Percentiles rank a stretch among this genome's conserved stretches.
phyloP scores from a whole-genome alignment of 2,888 invertebrate genomes.

The Cylloceria caligata region DNA sequence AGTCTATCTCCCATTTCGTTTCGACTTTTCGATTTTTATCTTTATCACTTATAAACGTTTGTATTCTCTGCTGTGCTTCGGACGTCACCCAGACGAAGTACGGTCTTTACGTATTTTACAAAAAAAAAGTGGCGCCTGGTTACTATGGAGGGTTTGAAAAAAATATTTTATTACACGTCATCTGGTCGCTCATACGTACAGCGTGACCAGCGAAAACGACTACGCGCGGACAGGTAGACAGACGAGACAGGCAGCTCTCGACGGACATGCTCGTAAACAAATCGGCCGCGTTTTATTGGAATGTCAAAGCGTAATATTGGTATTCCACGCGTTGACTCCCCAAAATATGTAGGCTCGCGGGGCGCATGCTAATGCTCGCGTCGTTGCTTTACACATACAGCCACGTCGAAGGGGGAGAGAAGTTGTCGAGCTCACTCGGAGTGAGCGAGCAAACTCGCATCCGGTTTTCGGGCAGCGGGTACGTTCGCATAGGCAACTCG shows the following conservation, averaged over 20 bases:
- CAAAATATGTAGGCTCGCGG: conserved; percentile 84
- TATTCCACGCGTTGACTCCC: conserved; percentile 83
- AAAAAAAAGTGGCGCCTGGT: conserved; percentile 30
- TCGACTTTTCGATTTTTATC: too few relatives aligned
- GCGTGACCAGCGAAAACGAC: conserved; percentile 64
- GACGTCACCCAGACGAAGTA: not conserved
- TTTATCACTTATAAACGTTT: too few relatives aligned
- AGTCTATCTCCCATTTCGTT: too few relatives aligned
- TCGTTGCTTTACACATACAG: conserved; percentile 68
- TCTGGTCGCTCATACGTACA: conserved; percentile 33
- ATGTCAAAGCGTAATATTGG: conserved; percentile 84
- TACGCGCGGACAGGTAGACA: conserved; percentile 43
- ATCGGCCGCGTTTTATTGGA: conserved; percentile 85
- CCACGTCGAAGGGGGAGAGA: conserved; percentile 72
- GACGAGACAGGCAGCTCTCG: conserved; percentile 69
- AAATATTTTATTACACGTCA: conserved; percentile 41
- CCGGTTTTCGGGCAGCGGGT: conserved; percentile 81
- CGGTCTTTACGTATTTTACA: not conserved
- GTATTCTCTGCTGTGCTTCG: not conserved
- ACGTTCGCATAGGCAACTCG: conserved; percentile 37
- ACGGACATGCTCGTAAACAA: conserved; percentile 84
- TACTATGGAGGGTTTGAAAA: not conserved
- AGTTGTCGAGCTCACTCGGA: conserved; percentile 71
- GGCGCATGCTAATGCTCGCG: conserved; percentile 83
- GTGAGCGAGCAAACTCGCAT: conserved; percentile 75